Evolutionary conservation across 1,140 invertebrate genomes (phyloP), one percentile per base, ranked within the genome.

Genomic region (Drosophila asahinai): DNA sequence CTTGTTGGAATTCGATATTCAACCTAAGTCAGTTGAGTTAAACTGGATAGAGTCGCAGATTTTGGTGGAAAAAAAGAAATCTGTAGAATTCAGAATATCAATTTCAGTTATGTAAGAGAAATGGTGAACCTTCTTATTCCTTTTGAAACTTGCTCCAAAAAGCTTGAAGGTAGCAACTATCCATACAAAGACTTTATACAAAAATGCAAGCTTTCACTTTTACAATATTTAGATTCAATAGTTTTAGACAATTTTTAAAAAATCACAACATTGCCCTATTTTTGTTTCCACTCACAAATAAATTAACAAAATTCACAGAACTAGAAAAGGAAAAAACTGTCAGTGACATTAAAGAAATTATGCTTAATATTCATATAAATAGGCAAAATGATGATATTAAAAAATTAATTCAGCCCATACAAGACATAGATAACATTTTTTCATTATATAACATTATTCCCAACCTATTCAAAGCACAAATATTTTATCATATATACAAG

Each of bases 1-100:
- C 36, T 49, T 19, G 62, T 45, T 65, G 64, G 64, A 66, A 59
- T 59, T 38, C 45, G 0, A 42, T 68, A 14, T 68, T 61, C n/a
- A 27, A 70, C 47, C 14, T 52, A 30, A 22, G 22, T 22, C 22
- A 22, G 22, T 22, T 22, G 22, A 22, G 22, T 22, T 22, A 22
- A 22, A 22, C 22, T 22, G 22, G 22, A 22, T 22, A 2, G 22
- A 22, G 3, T 22, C 22, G 22, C 22, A 22, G 22, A 22, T 22
- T 22, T 22, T 22, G 22, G 22, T 22, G 22, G 22, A 22, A 22
- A 51, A 51, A 51, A 51, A 27, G 48, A 49, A 51, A 30, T 19
- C 12, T 55, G 1, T 19, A 43, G 40, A 47, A 47, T 47, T 47
- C 5, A 8, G 8, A 25, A 60, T 7, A 60, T 60, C 6, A 30